Base-by-base conservation (phyloP, 2,797 vertebrate genomes). In the Mycteria americana region DNA sequence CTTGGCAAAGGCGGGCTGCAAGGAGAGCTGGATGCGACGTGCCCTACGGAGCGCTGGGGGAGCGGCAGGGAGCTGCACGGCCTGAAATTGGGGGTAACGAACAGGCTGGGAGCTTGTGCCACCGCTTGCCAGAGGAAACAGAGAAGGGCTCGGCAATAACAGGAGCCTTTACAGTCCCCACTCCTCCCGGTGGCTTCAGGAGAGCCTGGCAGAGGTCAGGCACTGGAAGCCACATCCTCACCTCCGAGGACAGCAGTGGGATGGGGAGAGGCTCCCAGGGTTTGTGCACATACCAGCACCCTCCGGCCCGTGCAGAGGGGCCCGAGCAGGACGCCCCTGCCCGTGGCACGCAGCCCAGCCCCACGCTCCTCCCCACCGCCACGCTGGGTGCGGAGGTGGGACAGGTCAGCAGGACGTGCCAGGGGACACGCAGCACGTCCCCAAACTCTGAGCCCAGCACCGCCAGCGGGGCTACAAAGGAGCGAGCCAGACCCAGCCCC, bases 261-360 rank as follows among this genome's bases (percentile, higher is more conserved):
- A 33, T 1, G 1, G 62, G 43, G 28, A 78, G 9, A 62, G 33
- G 0, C 27, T 7, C 14, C 8, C 45, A 43, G 41, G 30, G 27
- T 73, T 60, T 4, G 4, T 3, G 2, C n/a, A 16, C 0, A 3
- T 11, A 11, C n/a, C 63, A 50, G 54, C 37, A 13, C 15, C 54
- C 33, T 46, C 21, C 2, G 0, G 27, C 23, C 23, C 43, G 4
- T 0, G 3, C 48, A 18, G 21, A 45, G 37, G 45, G 35, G 10
- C 27, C 18, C 2, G 1, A 76, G 64, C 60, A 60, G 46, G n/a
- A 81, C n/a, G 30, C 1, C 31, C 48, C 70, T 24, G 50, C 16
- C n/a, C 6, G 0, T 1, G 25, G 30, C 27, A n/a, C 30, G 28
- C 48, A 64, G 84, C 63, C 50, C 79, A 48, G 31, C 43, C 28